A percentile compares a stretch with the other conserved stretches of the same genome.
phyloP scores from a whole-genome alignment of 2,113 vertebrate species.

The Perognathus longimembris region DNA sequence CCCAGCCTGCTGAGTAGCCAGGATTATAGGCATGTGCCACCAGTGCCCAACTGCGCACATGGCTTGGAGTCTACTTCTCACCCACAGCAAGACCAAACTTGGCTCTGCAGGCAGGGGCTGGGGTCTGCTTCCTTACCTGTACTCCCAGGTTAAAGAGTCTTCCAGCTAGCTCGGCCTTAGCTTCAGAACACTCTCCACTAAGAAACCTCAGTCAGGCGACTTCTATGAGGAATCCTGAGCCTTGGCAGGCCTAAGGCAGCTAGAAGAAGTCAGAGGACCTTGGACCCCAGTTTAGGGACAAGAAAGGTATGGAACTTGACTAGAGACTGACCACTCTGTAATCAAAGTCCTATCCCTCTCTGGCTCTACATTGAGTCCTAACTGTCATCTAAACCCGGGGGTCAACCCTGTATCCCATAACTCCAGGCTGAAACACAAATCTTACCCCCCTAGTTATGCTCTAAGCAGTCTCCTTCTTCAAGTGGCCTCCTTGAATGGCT shows the following conservation, averaged over 20 bases:
- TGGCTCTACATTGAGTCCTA: not conserved
- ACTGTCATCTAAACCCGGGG: not conserved
- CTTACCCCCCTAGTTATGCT: too few species aligned
- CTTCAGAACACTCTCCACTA: not conserved
- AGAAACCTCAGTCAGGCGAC: not conserved
- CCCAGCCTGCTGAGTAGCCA: too few species aligned
- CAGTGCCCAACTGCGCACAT: not conserved
- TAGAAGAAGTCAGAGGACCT: not conserved
- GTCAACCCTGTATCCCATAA: not conserved
- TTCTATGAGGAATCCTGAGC: not conserved
- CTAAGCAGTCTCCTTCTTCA: constrained; percentile 4
- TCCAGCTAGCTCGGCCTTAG: not conserved
- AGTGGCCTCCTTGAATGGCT: not conserved
- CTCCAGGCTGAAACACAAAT: not conserved
- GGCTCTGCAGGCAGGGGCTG: not conserved
- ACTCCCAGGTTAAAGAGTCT: not conserved
- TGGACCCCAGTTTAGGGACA: not conserved
- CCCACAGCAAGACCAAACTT: not conserved
- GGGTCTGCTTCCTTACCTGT: not conserved
- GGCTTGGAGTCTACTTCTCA: not conserved
- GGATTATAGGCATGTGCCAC: too few species aligned
- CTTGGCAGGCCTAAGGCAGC: not conserved
- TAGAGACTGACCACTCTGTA: not conserved
- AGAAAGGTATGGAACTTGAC: not conserved
- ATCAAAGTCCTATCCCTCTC: not conserved